These are phyloP conservation scores for Argya squamiceps DNA, from an alignment of 2,797 vertebrate species.

Conservation along the genomic window DNA sequence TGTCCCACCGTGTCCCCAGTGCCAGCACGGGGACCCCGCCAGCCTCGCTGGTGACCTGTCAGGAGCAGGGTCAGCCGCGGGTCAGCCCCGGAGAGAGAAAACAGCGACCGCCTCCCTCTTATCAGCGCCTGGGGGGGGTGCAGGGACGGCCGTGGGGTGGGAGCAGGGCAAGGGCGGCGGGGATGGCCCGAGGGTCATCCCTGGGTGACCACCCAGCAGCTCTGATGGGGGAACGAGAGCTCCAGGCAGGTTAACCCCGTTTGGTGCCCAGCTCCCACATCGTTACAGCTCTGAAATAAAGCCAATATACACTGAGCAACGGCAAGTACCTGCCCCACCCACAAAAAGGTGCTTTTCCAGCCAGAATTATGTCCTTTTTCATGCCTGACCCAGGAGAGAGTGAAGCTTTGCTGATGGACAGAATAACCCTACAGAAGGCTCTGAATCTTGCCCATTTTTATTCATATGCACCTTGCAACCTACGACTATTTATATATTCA, in stretches of 20 bases:
- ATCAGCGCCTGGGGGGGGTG: not conserved
- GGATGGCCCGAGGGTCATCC: conserved; percentile 26
- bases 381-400: not conserved
- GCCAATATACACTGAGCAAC: accelerated
- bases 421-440: not conserved
- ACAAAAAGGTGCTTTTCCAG: not conserved
- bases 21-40: not conserved
- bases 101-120: conserved; percentile 10
- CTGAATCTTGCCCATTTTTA: not conserved
- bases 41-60: not conserved
- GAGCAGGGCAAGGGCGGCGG: not conserved
- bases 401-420: not conserved
- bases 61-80: conserved; percentile 52
- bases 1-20: no score
- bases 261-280: not conserved
- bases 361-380: not conserved
- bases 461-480: not conserved
- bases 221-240: not conserved
- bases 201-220: not conserved
- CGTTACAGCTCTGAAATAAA: accelerated
- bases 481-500: not conserved
- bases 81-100: conserved; percentile 67
- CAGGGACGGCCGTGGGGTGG: not conserved
- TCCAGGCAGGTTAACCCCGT: not conserved
- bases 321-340: not conserved